Evolutionary conservation across 2,888 invertebrate species (phyloP).

Genomic region (Helobdella robusta): DNA sequence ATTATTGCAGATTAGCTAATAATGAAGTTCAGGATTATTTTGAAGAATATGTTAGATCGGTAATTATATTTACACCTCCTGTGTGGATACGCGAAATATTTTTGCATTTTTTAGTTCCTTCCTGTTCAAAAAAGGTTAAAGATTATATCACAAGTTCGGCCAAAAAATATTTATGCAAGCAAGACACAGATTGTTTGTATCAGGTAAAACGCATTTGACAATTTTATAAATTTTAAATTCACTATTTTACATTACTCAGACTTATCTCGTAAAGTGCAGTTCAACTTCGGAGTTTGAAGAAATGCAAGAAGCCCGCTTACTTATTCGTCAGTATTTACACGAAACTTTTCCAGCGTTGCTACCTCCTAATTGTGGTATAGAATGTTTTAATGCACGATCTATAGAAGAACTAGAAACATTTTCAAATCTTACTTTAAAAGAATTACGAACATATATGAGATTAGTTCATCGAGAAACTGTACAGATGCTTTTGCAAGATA

Average conservation of each 20-base stretch:
- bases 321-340: background rate
- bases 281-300: background rate
- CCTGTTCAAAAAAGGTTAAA: background rate
- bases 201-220: background rate
- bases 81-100: background rate
- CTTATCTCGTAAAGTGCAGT: conserved; percentile 1
- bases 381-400: background rate
- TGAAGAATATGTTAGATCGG: conserved; percentile 3
- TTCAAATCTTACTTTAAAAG: conserved; percentile 8
- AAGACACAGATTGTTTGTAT: conserved; percentile 5
- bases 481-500: background rate
- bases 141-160: background rate
- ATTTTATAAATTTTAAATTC: too few species aligned
- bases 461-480: background rate
- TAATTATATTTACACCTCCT: conserved; percentile 4
- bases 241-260: too few species aligned
- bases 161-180: conserved; percentile 1
- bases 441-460: background rate
- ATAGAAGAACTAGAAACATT: background rate
- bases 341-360: background rate
- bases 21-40: conserved; percentile 1
- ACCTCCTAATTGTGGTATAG: conserved; percentile 16
- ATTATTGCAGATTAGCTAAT: conserved; percentile 15
- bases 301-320: conserved; percentile 10
- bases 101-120: conserved; percentile 5